Conservation (phyloP, 2,797 vertebrate genomes). For the Spinus pinus region DNA sequence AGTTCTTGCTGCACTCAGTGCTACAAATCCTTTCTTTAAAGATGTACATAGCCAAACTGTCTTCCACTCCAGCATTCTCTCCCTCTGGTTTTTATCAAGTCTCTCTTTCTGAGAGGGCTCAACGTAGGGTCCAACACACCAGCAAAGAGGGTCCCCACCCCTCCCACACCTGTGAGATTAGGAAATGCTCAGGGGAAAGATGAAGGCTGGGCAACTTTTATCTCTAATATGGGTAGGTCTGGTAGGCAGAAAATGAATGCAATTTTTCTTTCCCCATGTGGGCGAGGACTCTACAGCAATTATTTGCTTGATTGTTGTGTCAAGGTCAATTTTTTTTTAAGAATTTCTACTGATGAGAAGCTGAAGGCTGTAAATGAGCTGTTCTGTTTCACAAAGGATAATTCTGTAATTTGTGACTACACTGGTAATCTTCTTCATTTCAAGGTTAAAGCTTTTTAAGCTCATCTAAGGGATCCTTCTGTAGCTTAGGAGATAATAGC, state of each 20-base stretch:
- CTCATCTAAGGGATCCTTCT: neutral
- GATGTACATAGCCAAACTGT: neutral
- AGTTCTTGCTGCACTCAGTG: neutral
- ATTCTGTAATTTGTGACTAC: neutral
- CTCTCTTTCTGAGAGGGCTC: accelerated
- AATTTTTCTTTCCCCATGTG: neutral
- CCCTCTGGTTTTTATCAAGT: neutral
- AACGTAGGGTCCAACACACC: neutral
- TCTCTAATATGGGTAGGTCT: no score
- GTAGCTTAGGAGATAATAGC: neutral
- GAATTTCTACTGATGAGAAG: neutral
- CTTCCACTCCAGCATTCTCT: neutral
- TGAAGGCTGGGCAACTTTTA: neutral
- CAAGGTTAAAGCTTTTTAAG: neutral
- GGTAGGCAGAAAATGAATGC: neutral
- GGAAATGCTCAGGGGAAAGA: neutral
- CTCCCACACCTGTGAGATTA: neutral
- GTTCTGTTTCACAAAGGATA: neutral
- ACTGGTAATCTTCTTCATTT: neutral
- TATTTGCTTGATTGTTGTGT: accelerated
- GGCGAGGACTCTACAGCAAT: neutral
- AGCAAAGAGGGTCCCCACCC: neutral
- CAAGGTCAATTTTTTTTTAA: neutral
- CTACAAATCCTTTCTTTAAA: neutral
- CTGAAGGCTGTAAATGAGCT: neutral